Base-by-base conservation (phyloP, 2,113 vertebrate genomes). In the Nannobrachium achirus region DNA sequence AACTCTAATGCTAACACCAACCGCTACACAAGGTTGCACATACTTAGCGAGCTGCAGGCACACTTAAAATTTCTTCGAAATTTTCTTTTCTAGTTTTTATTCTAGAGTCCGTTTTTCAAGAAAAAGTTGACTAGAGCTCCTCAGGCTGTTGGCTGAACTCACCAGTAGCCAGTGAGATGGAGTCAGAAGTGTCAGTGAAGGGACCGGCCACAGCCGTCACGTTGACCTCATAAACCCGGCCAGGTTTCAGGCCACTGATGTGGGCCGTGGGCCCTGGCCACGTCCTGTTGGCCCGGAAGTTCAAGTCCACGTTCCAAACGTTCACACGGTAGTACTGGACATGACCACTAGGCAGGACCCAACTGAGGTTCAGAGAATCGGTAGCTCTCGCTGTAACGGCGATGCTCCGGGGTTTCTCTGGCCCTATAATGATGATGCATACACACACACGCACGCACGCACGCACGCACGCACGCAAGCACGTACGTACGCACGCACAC, bases 141-240 rank as follows among this genome's bases (percentile, higher is more conserved):
- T 33, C 25, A 33, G 25, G 3, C 25, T 33, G 25, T n/a, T n/a
- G 25, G 25, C 15, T 59, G 3, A 73, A 66, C 86, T 81, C 71
- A 91, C 89, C 0, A 1, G 88, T 91, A 46, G 89, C 85, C 45
- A 71, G 33, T 41, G 50, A 20, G 19, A 18, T 4, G 2, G 0
- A 4, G 1, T 69, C 14, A 55, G 88, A 84, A 0, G 6, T 25
- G 39, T 8, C 48, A 0, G 0, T 0, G 42, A 80, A 69, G 19
- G 0, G 0, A 52, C 85, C 85, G 39, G 75, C 86, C 0, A 80
- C 66, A 45, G 88, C 38, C 0, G 78, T 86, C 51, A 88, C 89
- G 4, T 45, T 69, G 65, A 87, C 25, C 0, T 0, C 1, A 75
- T 52, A 82, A 9, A 81, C 0, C 56, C 69, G 79, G 9, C 86